A percentile compares a stretch with the other conserved stretches of the same genome.
These are phyloP conservation scores for Drosophila atripex DNA, from an alignment of 2,888 invertebrate genomes.

Conservation along the genomic window DNA sequence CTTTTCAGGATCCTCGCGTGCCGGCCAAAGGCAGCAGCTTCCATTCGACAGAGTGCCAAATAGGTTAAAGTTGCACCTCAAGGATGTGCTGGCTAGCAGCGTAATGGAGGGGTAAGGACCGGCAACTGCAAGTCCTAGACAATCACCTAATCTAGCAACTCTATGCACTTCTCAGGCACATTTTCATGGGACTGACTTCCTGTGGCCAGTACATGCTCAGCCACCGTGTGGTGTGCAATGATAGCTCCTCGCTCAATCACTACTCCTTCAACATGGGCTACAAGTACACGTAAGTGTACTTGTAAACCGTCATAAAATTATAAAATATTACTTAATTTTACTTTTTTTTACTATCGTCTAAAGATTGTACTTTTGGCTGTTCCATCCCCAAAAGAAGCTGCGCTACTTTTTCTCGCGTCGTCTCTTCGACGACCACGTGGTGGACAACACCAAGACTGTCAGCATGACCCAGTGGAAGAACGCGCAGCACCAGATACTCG, in stretches of 20 bases:
- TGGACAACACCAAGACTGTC: slow-evolving; percentile 86
- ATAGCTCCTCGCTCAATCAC: slow-evolving; percentile 85
- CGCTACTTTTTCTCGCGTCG: slow-evolving; percentile 85
- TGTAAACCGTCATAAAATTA: background rate
- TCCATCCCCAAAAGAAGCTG: slow-evolving; percentile 82
- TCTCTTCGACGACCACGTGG: slow-evolving; percentile 86
- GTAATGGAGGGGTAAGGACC: slow-evolving; percentile 84
- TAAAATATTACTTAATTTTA: no score
- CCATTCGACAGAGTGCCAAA: slow-evolving; percentile 85
- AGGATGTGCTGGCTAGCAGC: slow-evolving; percentile 86
- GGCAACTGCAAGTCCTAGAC: background rate
- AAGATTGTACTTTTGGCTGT: slow-evolving; percentile 84
- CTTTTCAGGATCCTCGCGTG: slow-evolving; percentile 84
- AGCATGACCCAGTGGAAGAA: slow-evolving; percentile 87
- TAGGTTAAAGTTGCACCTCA: slow-evolving; percentile 86
- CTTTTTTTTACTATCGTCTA: background rate
- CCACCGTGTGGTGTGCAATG: slow-evolving; percentile 88
- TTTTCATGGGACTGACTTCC: slow-evolving; percentile 97
- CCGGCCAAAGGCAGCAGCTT: slow-evolving; percentile 84
- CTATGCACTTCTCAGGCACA: slow-evolving; percentile 87
- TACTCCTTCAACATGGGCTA: slow-evolving; percentile 86
- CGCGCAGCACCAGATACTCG: slow-evolving; percentile 86
- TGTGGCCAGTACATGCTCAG: slow-evolving; percentile 96
- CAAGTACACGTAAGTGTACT: slow-evolving; percentile 87
- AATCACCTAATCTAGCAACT: background rate